Conservation (phyloP, 1,140 invertebrate genomes). For the Acromyrmex echinatior region DNA sequence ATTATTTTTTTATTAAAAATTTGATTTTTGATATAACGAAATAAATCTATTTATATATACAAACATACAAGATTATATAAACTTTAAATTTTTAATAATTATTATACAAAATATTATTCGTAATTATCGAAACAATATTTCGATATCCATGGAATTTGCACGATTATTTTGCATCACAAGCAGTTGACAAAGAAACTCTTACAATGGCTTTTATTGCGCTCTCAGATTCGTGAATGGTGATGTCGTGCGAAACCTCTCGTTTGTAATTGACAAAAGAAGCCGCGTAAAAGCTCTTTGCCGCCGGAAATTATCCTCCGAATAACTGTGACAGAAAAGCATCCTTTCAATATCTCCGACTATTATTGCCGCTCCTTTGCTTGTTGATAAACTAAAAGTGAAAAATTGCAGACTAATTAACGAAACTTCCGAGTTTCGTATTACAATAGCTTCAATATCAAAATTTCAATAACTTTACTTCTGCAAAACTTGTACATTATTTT, state of each 20-base stretch:
- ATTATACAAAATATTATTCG: neutral
- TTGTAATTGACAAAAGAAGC: slow-evolving; percentile 65
- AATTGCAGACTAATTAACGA: neutral
- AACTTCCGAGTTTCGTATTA: neutral
- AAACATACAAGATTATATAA: neutral
- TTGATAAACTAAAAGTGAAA: slow-evolving; percentile 11
- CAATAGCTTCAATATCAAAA: slow-evolving; percentile 2
- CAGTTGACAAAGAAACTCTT: neutral
- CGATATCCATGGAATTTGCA: neutral
- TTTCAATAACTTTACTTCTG: neutral
- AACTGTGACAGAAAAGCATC: neutral
- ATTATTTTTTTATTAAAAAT: neutral
- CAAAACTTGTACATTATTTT: slow-evolving; percentile 10
- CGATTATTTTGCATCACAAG: slow-evolving; percentile 18
- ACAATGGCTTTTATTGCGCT: slow-evolving; percentile 38
- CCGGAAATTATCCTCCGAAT: slow-evolving; percentile 60
- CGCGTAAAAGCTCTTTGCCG: slow-evolving; percentile 28
- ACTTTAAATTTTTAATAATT: slow-evolving; percentile 17
- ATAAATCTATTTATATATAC: neutral
- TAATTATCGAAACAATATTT: neutral
- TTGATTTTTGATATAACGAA: neutral
- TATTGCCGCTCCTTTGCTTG: slow-evolving; percentile 1
- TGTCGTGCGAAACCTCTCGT: slow-evolving; percentile 54
- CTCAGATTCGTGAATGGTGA: slow-evolving; percentile 27
- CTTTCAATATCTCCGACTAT: slow-evolving; percentile 24